Percentiles rank a stretch among this genome's conserved stretches.
phyloP scores from a whole-genome alignment of 2,113 vertebrate genomes.

The Malurus elegans region DNA sequence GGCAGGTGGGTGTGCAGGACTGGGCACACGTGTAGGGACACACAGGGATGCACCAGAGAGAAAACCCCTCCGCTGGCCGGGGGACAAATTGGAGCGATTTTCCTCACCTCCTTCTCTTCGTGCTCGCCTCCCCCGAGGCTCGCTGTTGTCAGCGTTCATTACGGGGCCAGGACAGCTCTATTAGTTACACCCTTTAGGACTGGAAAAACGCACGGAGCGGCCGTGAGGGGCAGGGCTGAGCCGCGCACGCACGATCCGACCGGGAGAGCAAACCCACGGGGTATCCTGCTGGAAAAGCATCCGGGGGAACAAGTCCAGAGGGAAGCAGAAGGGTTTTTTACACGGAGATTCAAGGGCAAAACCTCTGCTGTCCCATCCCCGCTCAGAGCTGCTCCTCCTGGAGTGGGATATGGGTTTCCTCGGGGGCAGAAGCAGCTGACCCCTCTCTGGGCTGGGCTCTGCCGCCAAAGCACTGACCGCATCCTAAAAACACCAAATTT shows the following conservation, averaged over 20 bases:
- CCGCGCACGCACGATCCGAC: fast-evolving
- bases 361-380: not conserved
- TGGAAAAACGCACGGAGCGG: not conserved
- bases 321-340: not conserved
- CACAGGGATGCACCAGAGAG: fast-evolving
- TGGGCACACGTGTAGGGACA: not conserved
- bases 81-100: not conserved
- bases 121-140: not conserved
- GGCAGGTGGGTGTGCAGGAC: not conserved
- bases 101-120: not conserved
- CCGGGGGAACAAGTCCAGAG: fast-evolving
- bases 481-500: not conserved
- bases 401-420: not conserved
- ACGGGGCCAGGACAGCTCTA: not conserved
- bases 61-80: not conserved
- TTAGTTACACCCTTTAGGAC: not conserved
- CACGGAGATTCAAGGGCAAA: not conserved
- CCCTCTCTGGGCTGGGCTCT: not conserved
- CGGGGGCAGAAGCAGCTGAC: not conserved
- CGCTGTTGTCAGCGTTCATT: not conserved
- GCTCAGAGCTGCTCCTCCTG: not conserved
- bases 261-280: fast-evolving
- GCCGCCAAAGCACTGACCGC: not conserved
- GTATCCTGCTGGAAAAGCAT: not conserved
- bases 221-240: not conserved